These are phyloP conservation scores for Sebastes itinus DNA, from an alignment of 2,797 vertebrate species.

Conservation along the genomic window DNA sequence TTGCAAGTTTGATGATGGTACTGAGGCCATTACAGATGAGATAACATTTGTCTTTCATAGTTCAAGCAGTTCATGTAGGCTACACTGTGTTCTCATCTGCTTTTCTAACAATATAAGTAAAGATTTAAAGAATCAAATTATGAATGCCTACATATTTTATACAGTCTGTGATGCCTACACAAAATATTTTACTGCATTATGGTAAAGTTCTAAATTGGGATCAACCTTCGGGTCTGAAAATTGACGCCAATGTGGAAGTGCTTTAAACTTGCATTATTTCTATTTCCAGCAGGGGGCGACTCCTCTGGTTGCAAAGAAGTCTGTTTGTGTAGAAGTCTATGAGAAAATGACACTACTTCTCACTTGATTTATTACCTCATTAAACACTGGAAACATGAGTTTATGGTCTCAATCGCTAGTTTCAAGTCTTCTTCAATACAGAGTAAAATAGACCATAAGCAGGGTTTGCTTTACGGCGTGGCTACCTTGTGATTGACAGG, in stretches of 20 bases:
- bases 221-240: neutral
- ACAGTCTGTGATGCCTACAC: neutral
- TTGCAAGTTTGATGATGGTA: conserved; percentile 55
- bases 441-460: neutral
- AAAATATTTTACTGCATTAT: neutral
- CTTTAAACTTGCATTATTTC: too few species aligned
- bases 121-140: neutral
- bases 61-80: conserved; percentile 31
- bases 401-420: neutral
- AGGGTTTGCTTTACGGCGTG: neutral
- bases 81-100: neutral
- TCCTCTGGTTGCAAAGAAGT: neutral
- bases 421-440: neutral
- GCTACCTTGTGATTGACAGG: neutral
- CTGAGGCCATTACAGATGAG: conserved; percentile 51
- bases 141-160: neutral
- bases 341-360: neutral
- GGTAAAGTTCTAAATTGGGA: neutral
- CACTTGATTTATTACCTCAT: neutral
- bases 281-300: too few species aligned
- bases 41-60: conserved; percentile 40
- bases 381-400: neutral
- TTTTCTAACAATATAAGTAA: neutral
- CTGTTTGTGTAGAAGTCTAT: neutral
- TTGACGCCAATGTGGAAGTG: too few species aligned